Conservation (phyloP, 2,113 vertebrate genomes). For the Boleophthalmus pectinirostris region DNA sequence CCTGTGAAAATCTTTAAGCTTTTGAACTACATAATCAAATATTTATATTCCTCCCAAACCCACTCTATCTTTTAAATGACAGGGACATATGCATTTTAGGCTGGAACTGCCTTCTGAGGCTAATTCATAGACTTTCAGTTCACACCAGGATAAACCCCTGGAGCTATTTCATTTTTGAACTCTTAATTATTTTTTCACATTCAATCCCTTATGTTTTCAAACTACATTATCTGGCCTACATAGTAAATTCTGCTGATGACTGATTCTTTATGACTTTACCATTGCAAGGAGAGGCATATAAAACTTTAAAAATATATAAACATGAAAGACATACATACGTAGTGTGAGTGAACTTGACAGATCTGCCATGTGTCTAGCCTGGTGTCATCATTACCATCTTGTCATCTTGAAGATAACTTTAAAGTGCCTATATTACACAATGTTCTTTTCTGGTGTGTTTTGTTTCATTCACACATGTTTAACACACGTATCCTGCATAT, state of each 20-base stretch:
- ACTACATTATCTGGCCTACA: neutral
- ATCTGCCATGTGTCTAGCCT: too few species aligned
- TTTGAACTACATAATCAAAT: slow-evolving; percentile 3
- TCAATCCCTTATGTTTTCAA: neutral
- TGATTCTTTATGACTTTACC: neutral
- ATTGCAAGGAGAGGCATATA: too few species aligned
- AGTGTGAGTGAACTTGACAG: too few species aligned
- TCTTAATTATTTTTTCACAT: slow-evolving; percentile 4
- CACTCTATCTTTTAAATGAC: slow-evolving; percentile 4
- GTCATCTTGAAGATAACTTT: too few species aligned
- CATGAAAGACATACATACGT: too few species aligned
- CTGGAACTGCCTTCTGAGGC: neutral
- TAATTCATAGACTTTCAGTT: slow-evolving; percentile 15
- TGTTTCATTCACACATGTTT: too few species aligned
- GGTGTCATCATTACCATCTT: too few species aligned
- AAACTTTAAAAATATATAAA: too few species aligned
- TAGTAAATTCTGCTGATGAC: neutral
- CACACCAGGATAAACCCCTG: slow-evolving; percentile 2
- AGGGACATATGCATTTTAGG: neutral
- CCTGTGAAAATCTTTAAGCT: neutral
- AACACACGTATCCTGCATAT: too few species aligned
- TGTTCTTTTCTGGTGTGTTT: too few species aligned
- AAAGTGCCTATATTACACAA: too few species aligned
- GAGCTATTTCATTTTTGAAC: neutral
- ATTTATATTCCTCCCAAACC: neutral